Percentiles rank a stretch among this genome's conserved stretches.
Evolutionary conservation across 2,888 invertebrate species (phyloP).

Genomic region (Eudemis profundana): DNA sequence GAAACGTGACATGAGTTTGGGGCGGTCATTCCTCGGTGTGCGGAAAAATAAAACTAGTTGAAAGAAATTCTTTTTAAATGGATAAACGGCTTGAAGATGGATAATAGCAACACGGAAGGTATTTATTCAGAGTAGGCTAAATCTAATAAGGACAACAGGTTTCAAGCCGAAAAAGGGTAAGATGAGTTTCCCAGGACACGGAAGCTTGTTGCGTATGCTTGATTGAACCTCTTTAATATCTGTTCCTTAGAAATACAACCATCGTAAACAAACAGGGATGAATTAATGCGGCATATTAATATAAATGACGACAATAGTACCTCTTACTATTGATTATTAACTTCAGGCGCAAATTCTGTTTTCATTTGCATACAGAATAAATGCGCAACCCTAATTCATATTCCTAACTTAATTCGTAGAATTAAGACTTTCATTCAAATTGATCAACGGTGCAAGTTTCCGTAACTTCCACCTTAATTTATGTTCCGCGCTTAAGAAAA

Average conservation of each 20-base stretch:
- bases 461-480: not conserved
- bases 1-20: not conserved
- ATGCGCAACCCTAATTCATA: too few relatives aligned
- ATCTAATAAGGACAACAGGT: slow-evolving; percentile 17
- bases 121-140: slow-evolving; percentile 23
- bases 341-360: too few relatives aligned
- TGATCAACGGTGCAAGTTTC: too few relatives aligned
- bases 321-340: too few relatives aligned
- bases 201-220: not conserved
- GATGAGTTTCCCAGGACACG: not conserved
- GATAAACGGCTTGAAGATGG: slow-evolving; percentile 32
- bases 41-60: slow-evolving; percentile 42
- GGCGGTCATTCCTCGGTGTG: slow-evolving; percentile 3
- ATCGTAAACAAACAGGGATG: too few relatives aligned
- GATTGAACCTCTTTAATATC: not conserved
- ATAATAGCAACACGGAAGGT: slow-evolving; percentile 33
- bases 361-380: too few relatives aligned
- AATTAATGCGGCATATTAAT: too few relatives aligned
- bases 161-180: slow-evolving; percentile 6
- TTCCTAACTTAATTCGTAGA: too few relatives aligned
- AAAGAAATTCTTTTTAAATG: slow-evolving; percentile 36
- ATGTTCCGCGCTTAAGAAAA: slow-evolving; percentile 14
- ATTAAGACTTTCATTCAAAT: too few relatives aligned
- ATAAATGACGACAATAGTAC: too few relatives aligned
- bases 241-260: too few relatives aligned